Evolutionary conservation across 2,797 vertebrate species (phyloP).

Genomic region (Melanotaenia parkinsoni): DNA sequence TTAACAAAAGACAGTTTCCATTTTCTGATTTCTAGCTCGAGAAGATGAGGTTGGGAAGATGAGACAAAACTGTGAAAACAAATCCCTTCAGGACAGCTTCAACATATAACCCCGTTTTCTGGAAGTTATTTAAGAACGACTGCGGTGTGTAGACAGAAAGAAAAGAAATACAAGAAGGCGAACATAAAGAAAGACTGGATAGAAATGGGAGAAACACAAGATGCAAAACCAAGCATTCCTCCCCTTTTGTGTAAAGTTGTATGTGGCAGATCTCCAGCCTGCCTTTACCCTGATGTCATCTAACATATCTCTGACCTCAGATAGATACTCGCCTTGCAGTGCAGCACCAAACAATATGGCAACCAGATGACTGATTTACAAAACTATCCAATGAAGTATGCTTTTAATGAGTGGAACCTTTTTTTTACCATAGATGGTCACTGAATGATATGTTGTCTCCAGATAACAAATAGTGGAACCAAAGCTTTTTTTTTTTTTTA

Average conservation of each 20-base stretch:
- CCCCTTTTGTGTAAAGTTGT: constrained; percentile 42
- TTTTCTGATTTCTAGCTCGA: constrained; percentile 48
- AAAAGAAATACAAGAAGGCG: constrained; percentile 31
- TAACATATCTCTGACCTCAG: constrained; percentile 68
- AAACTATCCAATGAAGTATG: constrained; percentile 61
- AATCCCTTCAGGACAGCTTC: constrained; percentile 50
- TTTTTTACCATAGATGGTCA: constrained; percentile 70
- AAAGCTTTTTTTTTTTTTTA: background rate
- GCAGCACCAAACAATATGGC: constrained; percentile 48
- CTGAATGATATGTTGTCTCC: constrained; percentile 36
- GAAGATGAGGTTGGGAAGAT: constrained; percentile 42
- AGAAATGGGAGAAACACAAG: constrained; percentile 13
- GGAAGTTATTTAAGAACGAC: constrained; percentile 27
- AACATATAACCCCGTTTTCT: constrained; percentile 4
- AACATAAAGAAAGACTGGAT: constrained; percentile 2
- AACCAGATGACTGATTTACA: constrained; percentile 69
- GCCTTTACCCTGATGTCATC: constrained; percentile 74
- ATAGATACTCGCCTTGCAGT: constrained; percentile 51
- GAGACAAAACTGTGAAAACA: constrained; percentile 38
- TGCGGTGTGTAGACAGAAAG: constrained; percentile 21
- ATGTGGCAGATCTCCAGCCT: constrained; percentile 59
- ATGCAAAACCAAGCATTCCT: constrained; percentile 37
- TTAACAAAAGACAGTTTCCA: constrained; percentile 63
- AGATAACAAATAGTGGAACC: constrained; percentile 41
- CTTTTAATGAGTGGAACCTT: constrained; percentile 21